Evolutionary conservation across 2,888 invertebrate species (phyloP).

Genomic region (Helicoverpa assulta): DNA sequence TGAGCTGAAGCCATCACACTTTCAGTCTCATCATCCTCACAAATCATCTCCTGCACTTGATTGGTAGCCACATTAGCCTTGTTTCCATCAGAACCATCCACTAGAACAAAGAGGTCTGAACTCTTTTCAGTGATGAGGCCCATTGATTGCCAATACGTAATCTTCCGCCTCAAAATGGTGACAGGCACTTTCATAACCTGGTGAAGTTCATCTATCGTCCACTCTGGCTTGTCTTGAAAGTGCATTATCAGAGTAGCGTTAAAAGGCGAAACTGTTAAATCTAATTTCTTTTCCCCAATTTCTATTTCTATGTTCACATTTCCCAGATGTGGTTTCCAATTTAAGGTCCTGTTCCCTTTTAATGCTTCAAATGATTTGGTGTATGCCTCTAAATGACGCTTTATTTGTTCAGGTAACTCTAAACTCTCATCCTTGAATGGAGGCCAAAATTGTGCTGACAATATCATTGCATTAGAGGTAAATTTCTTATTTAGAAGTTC

Average conservation of each 20-base stretch:
- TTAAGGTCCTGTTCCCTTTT: conserved; percentile 97
- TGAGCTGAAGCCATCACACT: conserved; percentile 98
- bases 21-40: conserved; percentile 97
- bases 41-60: conserved; percentile 91
- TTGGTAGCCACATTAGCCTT: conserved; percentile 89
- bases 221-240: conserved; percentile 96
- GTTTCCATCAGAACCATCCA: conserved; percentile 91
- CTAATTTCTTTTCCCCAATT: conserved; percentile 94
- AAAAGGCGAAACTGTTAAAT: conserved; percentile 96
- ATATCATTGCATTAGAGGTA: conserved; percentile 93
- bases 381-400: conserved; percentile 95
- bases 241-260: conserved; percentile 98
- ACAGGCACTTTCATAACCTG: conserved; percentile 96
- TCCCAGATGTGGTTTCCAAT: conserved; percentile 98
- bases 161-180: conserved; percentile 95
- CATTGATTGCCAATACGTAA: conserved; percentile 98
- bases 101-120: conserved; percentile 93
- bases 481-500: conserved; percentile 81
- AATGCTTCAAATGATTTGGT: conserved; percentile 97
- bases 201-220: conserved; percentile 96
- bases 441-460: conserved; percentile 99
- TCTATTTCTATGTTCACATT: conserved; percentile 97
- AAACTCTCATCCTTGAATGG: conserved; percentile 98
- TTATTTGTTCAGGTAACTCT: conserved; percentile 95
- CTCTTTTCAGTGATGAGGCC: conserved; percentile 95